phyloP scores from a whole-genome alignment of 2,888 invertebrate species.

The Charanyca ferruginea region DNA sequence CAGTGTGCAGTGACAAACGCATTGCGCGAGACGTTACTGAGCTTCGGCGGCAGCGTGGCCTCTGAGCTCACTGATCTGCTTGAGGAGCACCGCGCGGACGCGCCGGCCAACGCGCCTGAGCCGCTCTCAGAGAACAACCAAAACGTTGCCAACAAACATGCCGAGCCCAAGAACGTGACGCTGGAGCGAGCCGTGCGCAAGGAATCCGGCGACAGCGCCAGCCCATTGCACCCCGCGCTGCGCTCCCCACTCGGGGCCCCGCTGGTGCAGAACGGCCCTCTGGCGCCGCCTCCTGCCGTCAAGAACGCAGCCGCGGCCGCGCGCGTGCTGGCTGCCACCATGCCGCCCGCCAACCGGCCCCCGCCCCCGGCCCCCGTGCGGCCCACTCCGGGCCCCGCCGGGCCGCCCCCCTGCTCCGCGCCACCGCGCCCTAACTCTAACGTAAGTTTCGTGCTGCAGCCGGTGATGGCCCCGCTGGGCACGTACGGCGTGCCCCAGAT shows the following conservation, averaged over 20 bases:
- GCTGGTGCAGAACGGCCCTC: slow-evolving; percentile 39
- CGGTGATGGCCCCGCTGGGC: slow-evolving; percentile 76
- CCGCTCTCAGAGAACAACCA: slow-evolving; percentile 74
- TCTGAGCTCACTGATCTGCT: slow-evolving; percentile 78
- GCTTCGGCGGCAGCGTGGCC: slow-evolving; percentile 86
- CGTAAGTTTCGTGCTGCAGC: slow-evolving; percentile 88
- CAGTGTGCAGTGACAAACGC: slow-evolving; percentile 89
- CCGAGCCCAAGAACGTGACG: slow-evolving; percentile 72
- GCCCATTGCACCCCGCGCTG: slow-evolving; percentile 40
- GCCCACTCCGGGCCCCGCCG: slow-evolving; percentile 55
- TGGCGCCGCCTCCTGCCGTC: slow-evolving; percentile 52
- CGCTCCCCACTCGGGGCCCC: slow-evolving; percentile 55
- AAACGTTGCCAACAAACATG: slow-evolving; percentile 70
- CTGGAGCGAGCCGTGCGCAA: slow-evolving; percentile 67
- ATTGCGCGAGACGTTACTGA: slow-evolving; percentile 84
- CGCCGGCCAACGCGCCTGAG: slow-evolving; percentile 49
- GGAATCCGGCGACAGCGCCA: slow-evolving; percentile 53
- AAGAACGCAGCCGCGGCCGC: slow-evolving; percentile 56
- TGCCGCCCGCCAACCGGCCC: slow-evolving; percentile 54
- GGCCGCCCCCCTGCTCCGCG: slow-evolving; percentile 52
- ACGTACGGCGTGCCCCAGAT: slow-evolving; percentile 74
- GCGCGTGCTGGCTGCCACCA: slow-evolving; percentile 54
- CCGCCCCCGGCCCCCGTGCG: slow-evolving; percentile 58
- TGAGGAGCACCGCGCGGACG: slow-evolving; percentile 66
- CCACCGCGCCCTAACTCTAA: slow-evolving; percentile 77